These are phyloP conservation scores for Anoplophora glabripennis DNA, from an alignment of 1,140 invertebrate species.

Conservation along the genomic window DNA sequence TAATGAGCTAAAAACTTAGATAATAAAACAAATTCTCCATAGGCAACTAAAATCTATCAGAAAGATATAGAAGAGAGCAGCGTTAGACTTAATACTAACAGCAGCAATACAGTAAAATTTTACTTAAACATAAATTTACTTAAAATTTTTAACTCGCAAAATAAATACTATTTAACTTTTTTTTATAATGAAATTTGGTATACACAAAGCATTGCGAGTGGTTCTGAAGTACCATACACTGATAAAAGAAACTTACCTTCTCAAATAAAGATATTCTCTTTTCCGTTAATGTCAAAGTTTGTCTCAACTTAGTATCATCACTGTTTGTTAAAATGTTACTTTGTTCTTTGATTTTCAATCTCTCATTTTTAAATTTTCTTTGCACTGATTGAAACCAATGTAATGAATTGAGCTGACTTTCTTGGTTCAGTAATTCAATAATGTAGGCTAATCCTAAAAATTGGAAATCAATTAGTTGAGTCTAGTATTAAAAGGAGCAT, in stretches of 20 bases:
- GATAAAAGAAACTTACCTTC: slow-evolving; percentile 51
- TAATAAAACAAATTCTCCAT: too few species aligned
- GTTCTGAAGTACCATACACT: slow-evolving; percentile 1
- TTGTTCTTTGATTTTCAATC: slow-evolving; percentile 57
- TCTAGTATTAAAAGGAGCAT: too few species aligned
- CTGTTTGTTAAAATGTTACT: slow-evolving; percentile 46
- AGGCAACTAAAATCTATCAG: too few species aligned
- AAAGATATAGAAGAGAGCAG: too few species aligned
- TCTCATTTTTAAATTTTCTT: slow-evolving; percentile 67
- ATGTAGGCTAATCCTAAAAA: slow-evolving; percentile 62
- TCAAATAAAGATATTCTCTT: slow-evolving; percentile 79
- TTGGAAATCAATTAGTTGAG: neutral
- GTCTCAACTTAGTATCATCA: slow-evolving; percentile 83
- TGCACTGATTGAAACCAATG: slow-evolving; percentile 94
- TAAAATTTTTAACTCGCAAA: too few species aligned
- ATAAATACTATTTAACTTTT: too few species aligned
- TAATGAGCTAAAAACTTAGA: too few species aligned
- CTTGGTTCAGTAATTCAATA: slow-evolving; percentile 67
- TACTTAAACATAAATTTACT: too few species aligned
- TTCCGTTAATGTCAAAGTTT: slow-evolving; percentile 89
- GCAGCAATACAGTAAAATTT: too few species aligned
- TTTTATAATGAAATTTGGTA: too few species aligned
- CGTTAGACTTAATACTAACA: too few species aligned
- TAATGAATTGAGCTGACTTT: slow-evolving; percentile 83
- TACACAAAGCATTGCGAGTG: neutral